Percentiles rank a stretch among this genome's conserved stretches.
Evolutionary conservation across 23 tunicate genomes (phyloP).

Genomic region (Styela plicata): DNA sequence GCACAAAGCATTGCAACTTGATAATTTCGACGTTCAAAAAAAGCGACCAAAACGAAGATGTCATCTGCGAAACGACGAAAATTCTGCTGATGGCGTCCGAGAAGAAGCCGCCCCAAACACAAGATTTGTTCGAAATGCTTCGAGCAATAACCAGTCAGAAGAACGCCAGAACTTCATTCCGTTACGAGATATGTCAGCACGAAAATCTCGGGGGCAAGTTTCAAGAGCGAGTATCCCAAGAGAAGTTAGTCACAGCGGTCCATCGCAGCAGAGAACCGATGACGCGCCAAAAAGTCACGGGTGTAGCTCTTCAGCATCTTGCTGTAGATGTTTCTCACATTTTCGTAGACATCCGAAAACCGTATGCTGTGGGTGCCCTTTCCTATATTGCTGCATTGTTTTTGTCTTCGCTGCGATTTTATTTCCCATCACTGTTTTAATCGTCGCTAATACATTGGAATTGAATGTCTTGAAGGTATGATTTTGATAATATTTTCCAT

Average conservation of each 20-base stretch:
- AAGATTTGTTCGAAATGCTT: not conserved
- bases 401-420: slow-evolving; percentile 37
- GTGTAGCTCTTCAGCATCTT: not conserved
- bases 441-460: slow-evolving; percentile 45
- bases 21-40: slow-evolving; percentile 14
- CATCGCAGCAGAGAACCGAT: not conserved
- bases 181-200: not conserved
- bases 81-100: not conserved
- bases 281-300: not conserved
- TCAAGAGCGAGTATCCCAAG: not conserved
- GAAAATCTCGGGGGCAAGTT: not conserved
- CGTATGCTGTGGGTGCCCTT: slow-evolving; percentile 53
- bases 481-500: too few species aligned
- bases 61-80: not conserved
- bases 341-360: slow-evolving; percentile 77
- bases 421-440: slow-evolving; percentile 57
- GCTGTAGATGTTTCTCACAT: slow-evolving; percentile 39
- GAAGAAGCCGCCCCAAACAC: not conserved
- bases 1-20: slow-evolving; percentile 5
- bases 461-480: slow-evolving; percentile 68
- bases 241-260: not conserved
- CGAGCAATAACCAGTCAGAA: not conserved
- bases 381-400: slow-evolving; percentile 54
- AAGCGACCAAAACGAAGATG: not conserved
- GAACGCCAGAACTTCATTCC: not conserved